Evolutionary conservation across 2,113 vertebrate genomes (phyloP).

Genomic region (Paramisgurnus dabryanus): DNA sequence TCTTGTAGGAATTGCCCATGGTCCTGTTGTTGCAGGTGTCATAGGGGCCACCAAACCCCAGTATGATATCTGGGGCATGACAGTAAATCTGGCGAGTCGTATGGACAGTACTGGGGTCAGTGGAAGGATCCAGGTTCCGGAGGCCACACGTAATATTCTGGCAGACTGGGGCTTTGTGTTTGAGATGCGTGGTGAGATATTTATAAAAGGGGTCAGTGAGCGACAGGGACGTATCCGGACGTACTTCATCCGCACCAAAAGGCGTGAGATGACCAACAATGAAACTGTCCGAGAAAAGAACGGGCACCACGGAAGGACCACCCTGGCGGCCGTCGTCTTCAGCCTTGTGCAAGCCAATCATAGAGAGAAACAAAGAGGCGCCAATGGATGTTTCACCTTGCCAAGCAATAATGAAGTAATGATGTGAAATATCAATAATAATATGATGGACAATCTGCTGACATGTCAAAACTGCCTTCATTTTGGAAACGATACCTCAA

Average conservation of each 20-base stretch:
- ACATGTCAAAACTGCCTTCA: conserved; percentile 34
- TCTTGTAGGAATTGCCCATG: conserved; percentile 87
- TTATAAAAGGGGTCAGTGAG: conserved; percentile 95
- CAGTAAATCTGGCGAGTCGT: conserved; percentile 91
- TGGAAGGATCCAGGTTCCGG: conserved; percentile 90
- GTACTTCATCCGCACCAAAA: conserved; percentile 89
- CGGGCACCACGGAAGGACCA: conserved; percentile 80
- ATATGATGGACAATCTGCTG: not conserved
- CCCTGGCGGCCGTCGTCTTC: conserved; percentile 87
- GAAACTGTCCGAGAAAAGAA: conserved; percentile 64
- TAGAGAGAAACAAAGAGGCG: conserved; percentile 88
- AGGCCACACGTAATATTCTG: conserved; percentile 88
- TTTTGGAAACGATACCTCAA: conserved; percentile 26
- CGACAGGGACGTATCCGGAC: conserved; percentile 91
- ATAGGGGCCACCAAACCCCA: conserved; percentile 90
- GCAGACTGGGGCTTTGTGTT: conserved; percentile 90
- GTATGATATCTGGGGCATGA: conserved; percentile 94
- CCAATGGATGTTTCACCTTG: conserved; percentile 64
- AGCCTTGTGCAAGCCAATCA: conserved; percentile 90
- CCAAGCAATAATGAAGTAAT: conserved; percentile 48
- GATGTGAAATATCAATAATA: conserved; percentile 27
- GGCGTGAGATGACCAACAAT: conserved; percentile 68
- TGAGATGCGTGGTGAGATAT: conserved; percentile 94
- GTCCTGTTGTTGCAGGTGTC: conserved; percentile 89
- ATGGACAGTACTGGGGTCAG: conserved; percentile 94